These are phyloP conservation scores for Cataglyphis albicans DNA, from an alignment of 2,888 invertebrate species.

Conservation along the genomic window DNA sequence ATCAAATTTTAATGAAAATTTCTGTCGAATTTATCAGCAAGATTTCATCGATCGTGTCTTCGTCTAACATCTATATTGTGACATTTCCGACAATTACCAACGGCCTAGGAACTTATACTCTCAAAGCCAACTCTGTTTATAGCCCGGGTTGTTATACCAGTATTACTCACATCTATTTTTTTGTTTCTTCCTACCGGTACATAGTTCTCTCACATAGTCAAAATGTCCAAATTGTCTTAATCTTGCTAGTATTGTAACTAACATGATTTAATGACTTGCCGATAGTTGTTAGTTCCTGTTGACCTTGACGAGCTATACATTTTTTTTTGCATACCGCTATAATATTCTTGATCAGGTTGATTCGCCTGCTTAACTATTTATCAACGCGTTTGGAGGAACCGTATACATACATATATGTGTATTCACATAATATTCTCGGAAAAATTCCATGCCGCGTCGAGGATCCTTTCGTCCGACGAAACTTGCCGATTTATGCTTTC, in stretches of 20 bases:
- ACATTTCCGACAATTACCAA: conserved; percentile 23
- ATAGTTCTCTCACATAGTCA: conserved; percentile 20
- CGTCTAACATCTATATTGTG: background rate
- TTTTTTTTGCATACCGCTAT: conserved; percentile 7
- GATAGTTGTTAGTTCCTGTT: conserved; percentile 40
- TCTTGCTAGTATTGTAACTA: conserved; percentile 50
- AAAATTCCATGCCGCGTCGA: conserved; percentile 1
- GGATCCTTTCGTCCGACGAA: conserved; percentile 30
- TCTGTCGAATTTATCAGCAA: background rate
- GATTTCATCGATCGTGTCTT: background rate
- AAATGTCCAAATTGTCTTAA: conserved; percentile 30
- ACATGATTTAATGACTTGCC: conserved; percentile 45
- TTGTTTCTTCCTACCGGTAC: conserved; percentile 8
- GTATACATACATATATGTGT: background rate
- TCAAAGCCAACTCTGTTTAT: conserved; percentile 9
- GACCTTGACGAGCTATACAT: conserved; percentile 23
- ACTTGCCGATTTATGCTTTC: conserved; percentile 52
- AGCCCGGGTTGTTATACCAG: conserved; percentile 22
- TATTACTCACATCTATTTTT: conserved; percentile 28
- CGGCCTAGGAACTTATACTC: background rate
- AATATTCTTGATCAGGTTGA: conserved; percentile 21
- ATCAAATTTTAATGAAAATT: background rate
- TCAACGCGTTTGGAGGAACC: background rate
- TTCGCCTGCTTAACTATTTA: background rate
- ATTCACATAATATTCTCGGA: conserved; percentile 9